phyloP scores from a whole-genome alignment of 2,888 invertebrate genomes.

The Hetaerina titia region DNA sequence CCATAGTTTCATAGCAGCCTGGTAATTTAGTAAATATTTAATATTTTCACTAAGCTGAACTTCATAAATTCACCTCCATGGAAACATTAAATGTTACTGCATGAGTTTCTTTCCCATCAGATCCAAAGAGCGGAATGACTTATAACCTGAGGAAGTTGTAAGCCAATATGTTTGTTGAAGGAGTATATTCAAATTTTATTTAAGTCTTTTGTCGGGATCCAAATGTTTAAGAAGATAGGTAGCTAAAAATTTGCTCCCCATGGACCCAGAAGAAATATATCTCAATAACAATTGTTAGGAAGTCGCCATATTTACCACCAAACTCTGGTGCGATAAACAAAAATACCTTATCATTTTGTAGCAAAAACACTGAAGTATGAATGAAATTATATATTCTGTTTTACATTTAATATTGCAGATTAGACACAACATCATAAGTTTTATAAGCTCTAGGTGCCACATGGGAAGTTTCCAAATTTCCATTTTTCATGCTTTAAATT shows the following conservation, averaged over 20 bases:
- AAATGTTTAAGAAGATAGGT: neutral
- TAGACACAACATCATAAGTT: conserved; percentile 59
- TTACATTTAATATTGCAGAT: conserved; percentile 65
- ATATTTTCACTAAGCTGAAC: conserved; percentile 43
- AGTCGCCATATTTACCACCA: conserved; percentile 30
- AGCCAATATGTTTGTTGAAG: neutral
- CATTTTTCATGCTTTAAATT: conserved; percentile 56
- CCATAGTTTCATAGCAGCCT: neutral
- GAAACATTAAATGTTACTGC: conserved; percentile 19
- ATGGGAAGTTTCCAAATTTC: conserved; percentile 61
- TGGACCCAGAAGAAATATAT: conserved; percentile 55
- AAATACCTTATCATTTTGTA: conserved; percentile 47
- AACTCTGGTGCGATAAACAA: conserved; percentile 29
- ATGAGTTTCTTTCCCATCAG: neutral
- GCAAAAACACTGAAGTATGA: conserved; percentile 61
- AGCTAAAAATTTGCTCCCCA: conserved; percentile 45
- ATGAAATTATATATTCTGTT: conserved; percentile 53
- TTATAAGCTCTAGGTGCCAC: conserved; percentile 64
- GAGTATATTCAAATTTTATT: neutral
- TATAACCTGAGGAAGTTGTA: conserved; percentile 24
- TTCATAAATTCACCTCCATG: conserved; percentile 41
- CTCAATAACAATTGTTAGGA: conserved; percentile 1
- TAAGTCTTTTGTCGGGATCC: conserved; percentile 22
- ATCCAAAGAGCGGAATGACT: conserved; percentile 23
- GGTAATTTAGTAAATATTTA: neutral